phyloP scores from a whole-genome alignment of 35 echinoderm and acorn worm species.

The Diadema setosum region DNA sequence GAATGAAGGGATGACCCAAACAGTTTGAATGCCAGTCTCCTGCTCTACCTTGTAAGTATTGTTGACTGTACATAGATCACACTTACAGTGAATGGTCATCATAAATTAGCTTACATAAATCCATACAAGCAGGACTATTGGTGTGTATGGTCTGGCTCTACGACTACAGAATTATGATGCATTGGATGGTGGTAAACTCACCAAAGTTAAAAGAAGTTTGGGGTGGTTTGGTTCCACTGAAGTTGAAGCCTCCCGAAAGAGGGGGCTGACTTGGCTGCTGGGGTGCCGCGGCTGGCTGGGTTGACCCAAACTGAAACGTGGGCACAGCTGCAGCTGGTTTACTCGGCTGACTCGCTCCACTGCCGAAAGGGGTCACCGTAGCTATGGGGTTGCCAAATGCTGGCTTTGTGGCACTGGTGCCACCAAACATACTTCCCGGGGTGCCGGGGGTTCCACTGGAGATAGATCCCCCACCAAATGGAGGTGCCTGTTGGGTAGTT shows the following conservation, averaged over 20 bases:
- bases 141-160: too few relatives aligned
- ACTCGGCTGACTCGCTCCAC: neutral
- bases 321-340: neutral
- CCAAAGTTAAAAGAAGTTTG: neutral
- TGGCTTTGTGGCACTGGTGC: neutral
- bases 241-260: neutral
- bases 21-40: too few relatives aligned
- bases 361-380: neutral
- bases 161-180: too few relatives aligned
- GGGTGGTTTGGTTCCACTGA: neutral
- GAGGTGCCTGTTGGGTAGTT: neutral
- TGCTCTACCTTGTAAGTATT: too few relatives aligned
- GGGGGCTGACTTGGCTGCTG: neutral
- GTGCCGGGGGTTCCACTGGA: neutral
- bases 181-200: too few relatives aligned
- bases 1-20: too few relatives aligned
- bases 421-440: neutral
- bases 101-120: too few relatives aligned
- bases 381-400: neutral
- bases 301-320: neutral
- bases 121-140: too few relatives aligned
- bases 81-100: too few relatives aligned
- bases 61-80: too few relatives aligned
- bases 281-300: neutral
- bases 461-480: too few relatives aligned